Evolutionary conservation across 2,113 vertebrate species (phyloP).

Genomic region (Chaetura pelagica): DNA sequence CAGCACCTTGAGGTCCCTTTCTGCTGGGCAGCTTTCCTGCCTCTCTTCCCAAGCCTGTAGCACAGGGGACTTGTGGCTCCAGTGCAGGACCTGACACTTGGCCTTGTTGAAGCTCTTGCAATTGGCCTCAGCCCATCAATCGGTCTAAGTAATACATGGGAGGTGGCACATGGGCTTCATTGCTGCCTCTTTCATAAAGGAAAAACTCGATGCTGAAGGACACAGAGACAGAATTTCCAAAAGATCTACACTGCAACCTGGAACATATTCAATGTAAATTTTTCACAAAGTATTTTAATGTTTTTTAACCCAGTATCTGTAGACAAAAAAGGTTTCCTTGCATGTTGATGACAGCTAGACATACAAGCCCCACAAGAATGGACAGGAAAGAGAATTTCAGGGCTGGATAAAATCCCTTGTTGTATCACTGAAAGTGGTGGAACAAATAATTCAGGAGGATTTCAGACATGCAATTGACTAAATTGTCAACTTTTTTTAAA

Average conservation of each 20-base stretch:
- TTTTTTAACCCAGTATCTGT: not conserved
- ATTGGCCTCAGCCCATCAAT: no score
- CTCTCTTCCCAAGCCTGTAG: no score
- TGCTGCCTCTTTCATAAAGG: not conserved
- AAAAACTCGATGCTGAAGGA: not conserved
- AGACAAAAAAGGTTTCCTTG: not conserved
- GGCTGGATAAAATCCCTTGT: not conserved
- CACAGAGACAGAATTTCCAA: not conserved
- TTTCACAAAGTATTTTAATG: not conserved
- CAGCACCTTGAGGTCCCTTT: no score
- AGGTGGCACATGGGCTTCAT: not conserved
- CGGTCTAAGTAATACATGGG: not conserved
- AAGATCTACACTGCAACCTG: not conserved
- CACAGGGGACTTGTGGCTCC: no score
- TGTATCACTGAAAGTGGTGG: not conserved
- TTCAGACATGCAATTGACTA: not conserved
- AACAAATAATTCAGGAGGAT: not conserved
- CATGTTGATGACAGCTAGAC: not conserved
- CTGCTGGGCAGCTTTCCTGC: no score
- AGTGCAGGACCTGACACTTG: no score
- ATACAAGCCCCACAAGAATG: not conserved
- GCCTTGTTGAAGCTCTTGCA: no score
- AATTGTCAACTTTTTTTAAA: not conserved
- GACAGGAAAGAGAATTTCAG: not conserved
- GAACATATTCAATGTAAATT: not conserved